phyloP scores from a whole-genome alignment of 2,888 invertebrate species.

The Rotaria socialis region DNA sequence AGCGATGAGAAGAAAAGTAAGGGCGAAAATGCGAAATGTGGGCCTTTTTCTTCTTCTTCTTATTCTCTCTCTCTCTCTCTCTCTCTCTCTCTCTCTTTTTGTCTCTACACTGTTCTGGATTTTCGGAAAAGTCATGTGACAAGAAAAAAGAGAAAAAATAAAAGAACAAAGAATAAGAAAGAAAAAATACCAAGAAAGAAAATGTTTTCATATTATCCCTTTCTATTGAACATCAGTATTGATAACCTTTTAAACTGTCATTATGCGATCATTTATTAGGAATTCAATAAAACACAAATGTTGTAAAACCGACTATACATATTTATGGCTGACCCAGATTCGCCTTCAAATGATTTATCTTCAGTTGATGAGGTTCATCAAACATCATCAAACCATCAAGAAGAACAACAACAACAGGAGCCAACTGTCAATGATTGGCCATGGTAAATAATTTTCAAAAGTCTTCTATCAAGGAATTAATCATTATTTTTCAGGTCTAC shows the following conservation, averaged over 20 bases:
- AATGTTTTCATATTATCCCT: not conserved
- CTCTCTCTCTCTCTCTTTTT: not conserved
- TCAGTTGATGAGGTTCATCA: constrained; percentile 1
- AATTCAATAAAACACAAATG: not conserved
- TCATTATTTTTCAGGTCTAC: not conserved
- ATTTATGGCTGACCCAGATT: constrained; percentile 19
- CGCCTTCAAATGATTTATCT: constrained; percentile 8
- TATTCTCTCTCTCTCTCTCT: not conserved
- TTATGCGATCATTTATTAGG: constrained; percentile 1
- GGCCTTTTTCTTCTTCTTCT: not conserved
- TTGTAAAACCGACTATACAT: not conserved
- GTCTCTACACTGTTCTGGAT: not conserved
- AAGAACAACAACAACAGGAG: not conserved
- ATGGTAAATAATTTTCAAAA: not conserved
- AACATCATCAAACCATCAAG: not conserved
- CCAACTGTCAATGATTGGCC: not conserved
- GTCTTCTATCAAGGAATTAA: not conserved
- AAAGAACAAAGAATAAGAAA: not conserved
- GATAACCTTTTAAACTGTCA: not conserved
- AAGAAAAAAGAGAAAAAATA: not conserved
- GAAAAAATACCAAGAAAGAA: not conserved
- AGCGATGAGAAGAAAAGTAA: not conserved
- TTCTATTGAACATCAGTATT: not conserved
- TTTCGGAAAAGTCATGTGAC: constrained; percentile 7
- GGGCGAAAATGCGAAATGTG: not conserved